phyloP scores from a whole-genome alignment of 2,797 vertebrate genomes.

The Paratrypauchen microcephalus region DNA sequence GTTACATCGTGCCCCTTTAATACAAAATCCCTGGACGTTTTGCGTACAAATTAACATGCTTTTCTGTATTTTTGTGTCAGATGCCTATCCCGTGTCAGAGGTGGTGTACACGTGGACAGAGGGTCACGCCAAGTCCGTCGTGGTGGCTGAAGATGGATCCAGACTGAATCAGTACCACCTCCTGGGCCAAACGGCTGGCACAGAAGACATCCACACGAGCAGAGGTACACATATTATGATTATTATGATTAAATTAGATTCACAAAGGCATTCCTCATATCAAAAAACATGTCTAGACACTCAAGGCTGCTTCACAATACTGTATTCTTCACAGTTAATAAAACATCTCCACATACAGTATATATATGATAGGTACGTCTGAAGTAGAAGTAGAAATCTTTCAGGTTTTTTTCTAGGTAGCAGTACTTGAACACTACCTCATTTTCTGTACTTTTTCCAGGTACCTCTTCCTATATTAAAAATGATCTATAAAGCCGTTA shows the following conservation, averaged over 20 bases:
- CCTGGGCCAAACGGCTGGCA: slow-evolving; percentile 87
- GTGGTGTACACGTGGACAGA: slow-evolving; percentile 94
- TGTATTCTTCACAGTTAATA: background rate
- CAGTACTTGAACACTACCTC: no score
- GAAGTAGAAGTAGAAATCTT: no score
- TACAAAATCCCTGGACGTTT: no score
- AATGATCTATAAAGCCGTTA: no score
- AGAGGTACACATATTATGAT: slow-evolving; percentile 76
- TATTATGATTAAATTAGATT: background rate
- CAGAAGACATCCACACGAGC: slow-evolving; percentile 91
- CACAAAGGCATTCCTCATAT: background rate
- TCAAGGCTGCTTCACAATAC: background rate
- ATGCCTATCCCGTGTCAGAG: slow-evolving; percentile 95
- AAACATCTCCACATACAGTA: background rate
- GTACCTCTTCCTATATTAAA: no score
- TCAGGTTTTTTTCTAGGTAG: background rate
- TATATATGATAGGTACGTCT: no score
- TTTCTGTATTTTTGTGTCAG: slow-evolving; percentile 62
- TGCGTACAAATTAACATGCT: no score
- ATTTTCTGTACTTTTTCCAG: no score
- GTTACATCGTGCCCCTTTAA: no score
- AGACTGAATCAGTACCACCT: slow-evolving; percentile 96
- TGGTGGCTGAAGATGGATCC: slow-evolving; percentile 93
- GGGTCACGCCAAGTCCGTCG: slow-evolving; percentile 85
- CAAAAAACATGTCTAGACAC: background rate